Evolutionary conservation across 2,888 invertebrate genomes (phyloP).

Genomic region (Sminthurides aquaticus): DNA sequence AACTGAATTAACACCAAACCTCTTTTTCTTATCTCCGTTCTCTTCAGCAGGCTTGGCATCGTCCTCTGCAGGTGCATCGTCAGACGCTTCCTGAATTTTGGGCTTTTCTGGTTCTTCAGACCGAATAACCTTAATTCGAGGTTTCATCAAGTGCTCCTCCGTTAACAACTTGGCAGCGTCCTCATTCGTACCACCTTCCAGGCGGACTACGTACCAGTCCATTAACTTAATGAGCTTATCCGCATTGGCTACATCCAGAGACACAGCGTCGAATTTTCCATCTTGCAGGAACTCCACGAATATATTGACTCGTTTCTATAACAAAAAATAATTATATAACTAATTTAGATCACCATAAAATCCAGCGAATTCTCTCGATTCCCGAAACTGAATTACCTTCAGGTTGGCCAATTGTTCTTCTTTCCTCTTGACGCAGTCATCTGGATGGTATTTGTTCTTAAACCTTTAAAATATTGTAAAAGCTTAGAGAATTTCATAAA

Average conservation of each 20-base stretch:
- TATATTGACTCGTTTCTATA: slow-evolving; percentile 75
- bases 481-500: slow-evolving; percentile 40
- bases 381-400: slow-evolving; percentile 54
- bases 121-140: slow-evolving; percentile 5
- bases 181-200: slow-evolving; percentile 80
- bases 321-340: slow-evolving; percentile 28
- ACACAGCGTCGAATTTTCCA: slow-evolving; percentile 65
- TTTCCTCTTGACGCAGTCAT: slow-evolving; percentile 82
- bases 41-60: slow-evolving; percentile 48
- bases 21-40: slow-evolving; percentile 15
- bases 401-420: slow-evolving; percentile 75
- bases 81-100: slow-evolving; percentile 71
- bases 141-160: slow-evolving; percentile 31
- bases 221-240: slow-evolving; percentile 72
- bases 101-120: slow-evolving; percentile 45
- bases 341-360: not conserved
- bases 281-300: slow-evolving; percentile 74
- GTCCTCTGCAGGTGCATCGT: slow-evolving; percentile 54
- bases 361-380: not conserved
- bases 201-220: slow-evolving; percentile 91
- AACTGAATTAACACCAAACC: slow-evolving; percentile 1
- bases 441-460: slow-evolving; percentile 97
- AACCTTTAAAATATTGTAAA: slow-evolving; percentile 84
- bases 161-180: slow-evolving; percentile 39
- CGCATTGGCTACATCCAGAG: slow-evolving; percentile 74